Evolutionary conservation across 2,113 vertebrate species (phyloP), one percentile per base, ranked within the genome.

Genomic region (Nestor notabilis): DNA sequence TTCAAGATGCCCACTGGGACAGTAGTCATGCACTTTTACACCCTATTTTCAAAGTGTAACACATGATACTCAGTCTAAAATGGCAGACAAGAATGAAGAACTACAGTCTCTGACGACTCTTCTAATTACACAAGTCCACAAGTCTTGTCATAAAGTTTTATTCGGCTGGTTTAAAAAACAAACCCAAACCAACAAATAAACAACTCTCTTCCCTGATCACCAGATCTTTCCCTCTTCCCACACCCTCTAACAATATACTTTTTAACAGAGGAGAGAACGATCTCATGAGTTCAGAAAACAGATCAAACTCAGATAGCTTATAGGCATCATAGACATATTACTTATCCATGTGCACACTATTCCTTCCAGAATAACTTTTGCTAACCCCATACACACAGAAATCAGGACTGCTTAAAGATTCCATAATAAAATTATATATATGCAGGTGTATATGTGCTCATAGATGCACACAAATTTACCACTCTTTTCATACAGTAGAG

Each of bases 371-470:
- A 12, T 21, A 81, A 46, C 7, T 69, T 9, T 14, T 52, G 17
- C 49, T 92, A 77, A 81, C 15, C 47, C 11, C 17, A 49, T 10
- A 39, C 1, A 37, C 53, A 78, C 5, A 65, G 39, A 72, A 87
- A 31, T 5, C 31, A 85, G 24, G n/a, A 78, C 9, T 49, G 12
- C 24, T 69, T 76, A 13, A 72, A 83, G 71, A 66, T 13, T 37
- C 15, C 23, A 4, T 20, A 23, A 41, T 28, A 28, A 28, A 44
- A 21, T 78, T 55, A 31, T 27, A 79, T 21, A 49, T 13, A n/a
- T 0, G 4, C 13, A 60, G 29, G 9, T 9, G 9, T 10, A 35
- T 0, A 0, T 23, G 24, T 33, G 27, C 19, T 75, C 2, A 0
- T 2, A 46, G 33, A 47, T 17, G 13, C 6, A 9, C 6, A 50